phyloP scores from a whole-genome alignment of 2,113 vertebrate species.

The Pseudopipra pipra region DNA sequence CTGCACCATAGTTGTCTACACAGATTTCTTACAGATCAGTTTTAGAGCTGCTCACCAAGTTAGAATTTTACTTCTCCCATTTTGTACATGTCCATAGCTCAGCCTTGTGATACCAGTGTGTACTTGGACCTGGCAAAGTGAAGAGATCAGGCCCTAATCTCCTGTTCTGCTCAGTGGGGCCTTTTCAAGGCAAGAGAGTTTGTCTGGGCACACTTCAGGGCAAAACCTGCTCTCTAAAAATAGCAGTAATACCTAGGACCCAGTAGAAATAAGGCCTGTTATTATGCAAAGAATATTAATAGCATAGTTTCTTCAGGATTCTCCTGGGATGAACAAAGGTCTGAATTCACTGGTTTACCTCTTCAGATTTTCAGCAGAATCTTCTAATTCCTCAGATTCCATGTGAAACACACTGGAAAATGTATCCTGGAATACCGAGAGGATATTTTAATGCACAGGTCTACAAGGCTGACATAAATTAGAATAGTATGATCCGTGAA shows the following conservation, averaged over 20 bases:
- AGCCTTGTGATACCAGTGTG: neutral
- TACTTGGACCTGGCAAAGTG: neutral
- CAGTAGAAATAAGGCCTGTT: neutral
- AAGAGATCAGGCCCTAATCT: neutral
- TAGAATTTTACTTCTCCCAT: neutral
- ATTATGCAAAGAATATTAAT: neutral
- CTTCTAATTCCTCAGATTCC: slow-evolving; percentile 86
- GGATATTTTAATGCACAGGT: neutral
- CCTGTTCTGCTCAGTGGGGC: neutral
- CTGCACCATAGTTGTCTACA: neutral
- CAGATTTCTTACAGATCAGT: neutral
- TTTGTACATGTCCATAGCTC: neutral
- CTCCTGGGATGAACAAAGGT: neutral
- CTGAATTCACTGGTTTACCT: slow-evolving; percentile 77
- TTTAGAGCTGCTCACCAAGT: neutral
- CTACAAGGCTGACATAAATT: neutral
- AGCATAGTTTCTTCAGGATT: neutral
- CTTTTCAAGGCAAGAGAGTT: neutral
- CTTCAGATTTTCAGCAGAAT: slow-evolving; percentile 75
- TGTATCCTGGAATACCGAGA: slow-evolving; percentile 83
- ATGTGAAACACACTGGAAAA: slow-evolving; percentile 97
- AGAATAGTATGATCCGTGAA: neutral
- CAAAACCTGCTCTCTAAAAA: neutral
- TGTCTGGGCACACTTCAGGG: neutral
- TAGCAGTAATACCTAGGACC: neutral